Evolutionary conservation across 1,140 invertebrate species (phyloP).

Genomic region (Neodiprion pinetum): DNA sequence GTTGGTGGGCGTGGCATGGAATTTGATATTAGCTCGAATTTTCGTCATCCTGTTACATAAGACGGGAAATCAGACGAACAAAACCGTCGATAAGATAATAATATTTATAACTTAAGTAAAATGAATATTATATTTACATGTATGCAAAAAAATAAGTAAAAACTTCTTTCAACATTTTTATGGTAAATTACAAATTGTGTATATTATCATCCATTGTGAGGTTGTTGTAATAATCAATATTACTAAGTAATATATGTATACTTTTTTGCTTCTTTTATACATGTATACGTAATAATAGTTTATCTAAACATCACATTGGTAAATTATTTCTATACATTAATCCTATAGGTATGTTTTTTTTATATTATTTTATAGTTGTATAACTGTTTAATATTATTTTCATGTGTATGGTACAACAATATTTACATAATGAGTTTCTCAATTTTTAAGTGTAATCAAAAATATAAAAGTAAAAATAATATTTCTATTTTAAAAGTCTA

Average conservation of each 20-base stretch:
- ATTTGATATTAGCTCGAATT: too few species aligned
- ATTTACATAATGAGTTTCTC: conserved; percentile 43
- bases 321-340: conserved; percentile 34
- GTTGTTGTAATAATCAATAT: conserved; percentile 18
- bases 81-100: background rate
- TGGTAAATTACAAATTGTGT: conserved; percentile 20
- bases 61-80: too few species aligned
- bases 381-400: conserved; percentile 8
- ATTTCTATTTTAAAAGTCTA: conserved; percentile 28
- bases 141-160: conserved; percentile 35
- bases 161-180: conserved; percentile 25
- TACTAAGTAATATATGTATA: conserved; percentile 29
- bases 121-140: conserved; percentile 43
- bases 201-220: conserved; percentile 9
- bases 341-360: conserved; percentile 11
- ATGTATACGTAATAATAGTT: background rate
- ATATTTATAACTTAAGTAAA: conserved; percentile 38
- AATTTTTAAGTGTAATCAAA: conserved; percentile 30
- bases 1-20: too few species aligned
- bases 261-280: conserved; percentile 22
- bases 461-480: conserved; percentile 44
- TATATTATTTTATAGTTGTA: conserved; percentile 31
- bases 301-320: conserved; percentile 49
- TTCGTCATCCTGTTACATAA: too few species aligned
- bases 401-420: conserved; percentile 40